phyloP scores from a whole-genome alignment of 2,888 invertebrate genomes.

The Xylophagus ater region DNA sequence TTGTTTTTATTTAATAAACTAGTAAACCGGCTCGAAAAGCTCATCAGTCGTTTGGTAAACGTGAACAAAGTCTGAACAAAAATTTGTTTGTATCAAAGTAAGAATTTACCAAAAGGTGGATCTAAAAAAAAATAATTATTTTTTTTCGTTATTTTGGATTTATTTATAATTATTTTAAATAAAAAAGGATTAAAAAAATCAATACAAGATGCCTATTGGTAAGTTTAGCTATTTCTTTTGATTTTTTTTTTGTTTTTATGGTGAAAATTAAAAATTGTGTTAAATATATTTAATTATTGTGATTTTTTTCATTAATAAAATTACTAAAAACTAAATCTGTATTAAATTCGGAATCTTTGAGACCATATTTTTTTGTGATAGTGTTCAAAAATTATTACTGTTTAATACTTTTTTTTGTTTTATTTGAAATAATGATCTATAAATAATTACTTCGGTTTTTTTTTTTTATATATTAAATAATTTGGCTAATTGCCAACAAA shows the following conservation, averaged over 20 bases:
- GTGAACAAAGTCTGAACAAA: not conserved
- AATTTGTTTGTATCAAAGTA: not conserved
- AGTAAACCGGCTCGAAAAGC: slow-evolving; percentile 4
- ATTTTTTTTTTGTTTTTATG: not conserved
- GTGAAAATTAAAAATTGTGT: not conserved
- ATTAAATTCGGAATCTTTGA: not conserved
- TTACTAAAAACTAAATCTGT: not conserved
- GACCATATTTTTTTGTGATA: not conserved
- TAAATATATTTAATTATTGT: not conserved
- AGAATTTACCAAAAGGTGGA: not conserved
- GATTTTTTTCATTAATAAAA: not conserved
- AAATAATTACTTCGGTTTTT: too few relatives aligned
- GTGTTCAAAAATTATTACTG: too few relatives aligned
- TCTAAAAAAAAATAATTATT: not conserved
- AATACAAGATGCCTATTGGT: slow-evolving; percentile 8
- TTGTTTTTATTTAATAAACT: slow-evolving; percentile 12
- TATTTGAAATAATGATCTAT: too few relatives aligned
- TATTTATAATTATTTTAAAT: too few relatives aligned
- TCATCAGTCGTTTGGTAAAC: slow-evolving; percentile 10
- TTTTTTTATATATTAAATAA: too few relatives aligned
- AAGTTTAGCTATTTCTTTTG: not conserved
- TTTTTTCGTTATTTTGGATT: too few relatives aligned
- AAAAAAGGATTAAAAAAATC: slow-evolving; percentile 2
- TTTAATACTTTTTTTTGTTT: too few relatives aligned
- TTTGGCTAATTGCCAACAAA: too few relatives aligned